These are phyloP conservation scores for Sibirionetta formosa DNA, from an alignment of 2,797 vertebrate genomes.

Conservation along the genomic window DNA sequence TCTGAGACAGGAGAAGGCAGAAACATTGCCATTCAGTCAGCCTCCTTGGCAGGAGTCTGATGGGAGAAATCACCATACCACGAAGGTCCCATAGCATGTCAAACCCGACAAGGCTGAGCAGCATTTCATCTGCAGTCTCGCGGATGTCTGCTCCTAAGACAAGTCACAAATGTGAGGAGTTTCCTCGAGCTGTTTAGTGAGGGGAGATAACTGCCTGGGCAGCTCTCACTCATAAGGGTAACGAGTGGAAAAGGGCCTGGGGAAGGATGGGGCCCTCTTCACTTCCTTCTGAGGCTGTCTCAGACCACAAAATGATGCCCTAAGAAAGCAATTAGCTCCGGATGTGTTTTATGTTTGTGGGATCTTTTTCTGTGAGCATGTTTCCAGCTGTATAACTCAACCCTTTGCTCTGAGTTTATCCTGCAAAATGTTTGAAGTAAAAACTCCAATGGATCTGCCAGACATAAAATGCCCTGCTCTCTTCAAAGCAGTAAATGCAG, in stretches of 20 bases:
- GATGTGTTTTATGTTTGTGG: neutral
- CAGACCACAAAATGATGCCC: neutral
- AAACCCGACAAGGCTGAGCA: neutral
- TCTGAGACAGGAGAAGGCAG: neutral
- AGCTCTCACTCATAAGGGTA: neutral
- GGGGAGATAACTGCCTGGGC: neutral
- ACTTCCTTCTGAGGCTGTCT: neutral
- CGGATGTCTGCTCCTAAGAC: rapidly evolving
- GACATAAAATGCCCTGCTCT: neutral
- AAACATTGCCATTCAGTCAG: neutral
- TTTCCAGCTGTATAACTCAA: neutral
- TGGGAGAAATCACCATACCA: rapidly evolving
- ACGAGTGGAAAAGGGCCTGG: neutral
- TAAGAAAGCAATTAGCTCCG: neutral
- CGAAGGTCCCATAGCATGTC: rapidly evolving
- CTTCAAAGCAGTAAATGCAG: neutral
- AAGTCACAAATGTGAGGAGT: neutral
- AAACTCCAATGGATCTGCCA: neutral
- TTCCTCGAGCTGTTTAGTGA: neutral
- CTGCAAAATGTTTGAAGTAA: neutral
- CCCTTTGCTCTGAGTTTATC: neutral
- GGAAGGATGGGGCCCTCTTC: neutral
- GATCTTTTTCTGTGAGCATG: neutral
- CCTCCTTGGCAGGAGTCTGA: neutral
- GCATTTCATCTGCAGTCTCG: neutral